Evolutionary conservation across 2,888 invertebrate genomes (phyloP).

Genomic region (Deilephila porcellus): DNA sequence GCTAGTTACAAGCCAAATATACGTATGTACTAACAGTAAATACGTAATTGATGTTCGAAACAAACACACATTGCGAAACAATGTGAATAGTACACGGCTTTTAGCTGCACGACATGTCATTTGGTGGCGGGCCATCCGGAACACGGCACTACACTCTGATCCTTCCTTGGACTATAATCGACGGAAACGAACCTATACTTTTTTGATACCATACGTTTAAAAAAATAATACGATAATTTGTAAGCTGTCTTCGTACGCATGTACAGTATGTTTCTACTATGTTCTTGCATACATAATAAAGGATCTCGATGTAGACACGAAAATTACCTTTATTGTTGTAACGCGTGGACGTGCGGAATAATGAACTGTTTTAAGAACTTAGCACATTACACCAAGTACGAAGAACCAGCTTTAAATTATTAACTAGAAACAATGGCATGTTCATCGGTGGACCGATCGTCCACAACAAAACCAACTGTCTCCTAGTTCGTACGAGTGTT

Average conservation of each 20-base stretch:
- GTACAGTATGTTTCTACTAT: conserved; percentile 12
- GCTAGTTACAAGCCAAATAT: background rate
- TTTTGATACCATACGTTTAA: background rate
- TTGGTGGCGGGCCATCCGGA: background rate
- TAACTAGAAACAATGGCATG: background rate
- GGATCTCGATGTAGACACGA: conserved; percentile 9
- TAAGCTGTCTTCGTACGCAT: background rate
- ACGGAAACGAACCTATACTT: conserved; percentile 9
- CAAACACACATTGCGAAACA: conserved; percentile 1
- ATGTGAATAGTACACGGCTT: conserved; percentile 1
- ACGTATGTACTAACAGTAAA: background rate
- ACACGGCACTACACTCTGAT: background rate
- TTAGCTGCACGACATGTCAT: conserved; percentile 3
- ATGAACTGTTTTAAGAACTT: conserved; percentile 3
- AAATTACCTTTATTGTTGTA: conserved; percentile 20
- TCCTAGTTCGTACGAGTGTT: background rate
- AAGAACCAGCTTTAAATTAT: background rate
- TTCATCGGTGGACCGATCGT: background rate
- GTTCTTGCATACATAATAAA: conserved; percentile 20
- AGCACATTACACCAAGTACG: background rate
- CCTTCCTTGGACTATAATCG: conserved; percentile 7
- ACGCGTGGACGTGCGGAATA: conserved; percentile 1
- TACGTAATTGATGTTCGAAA: background rate
- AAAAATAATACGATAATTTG: conserved; percentile 17
- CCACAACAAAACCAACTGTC: background rate